These are phyloP conservation scores for Chloroclysta siterata DNA, from an alignment of 2,888 invertebrate genomes.

Conservation along the genomic window DNA sequence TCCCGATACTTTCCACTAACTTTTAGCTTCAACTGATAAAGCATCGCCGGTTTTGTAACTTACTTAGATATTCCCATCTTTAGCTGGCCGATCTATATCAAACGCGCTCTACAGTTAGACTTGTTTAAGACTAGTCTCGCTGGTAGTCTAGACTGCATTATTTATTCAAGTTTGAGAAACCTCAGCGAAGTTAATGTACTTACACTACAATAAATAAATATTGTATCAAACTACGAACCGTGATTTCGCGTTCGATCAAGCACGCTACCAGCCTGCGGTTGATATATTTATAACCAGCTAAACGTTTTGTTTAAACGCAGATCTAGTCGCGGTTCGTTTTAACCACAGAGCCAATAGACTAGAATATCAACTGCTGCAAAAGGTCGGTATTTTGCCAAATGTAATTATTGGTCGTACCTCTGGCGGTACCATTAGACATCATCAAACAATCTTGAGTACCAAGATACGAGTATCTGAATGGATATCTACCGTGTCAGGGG, in stretches of 20 bases:
- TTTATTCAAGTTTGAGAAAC: neutral
- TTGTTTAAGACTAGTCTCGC: neutral
- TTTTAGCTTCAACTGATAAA: neutral
- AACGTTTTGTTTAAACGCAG: neutral
- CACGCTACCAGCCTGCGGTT: neutral
- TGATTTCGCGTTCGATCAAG: neutral
- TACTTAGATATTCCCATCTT: neutral
- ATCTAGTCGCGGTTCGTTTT: neutral
- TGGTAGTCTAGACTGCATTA: neutral
- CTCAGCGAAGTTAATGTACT: neutral
- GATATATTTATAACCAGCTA: neutral
- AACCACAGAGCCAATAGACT: neutral
- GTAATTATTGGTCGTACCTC: too few relatives aligned
- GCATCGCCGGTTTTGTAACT: neutral
- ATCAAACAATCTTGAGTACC: too few relatives aligned
- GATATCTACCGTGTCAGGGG: too few relatives aligned
- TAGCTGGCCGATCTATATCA: neutral
- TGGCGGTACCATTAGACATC: too few relatives aligned
- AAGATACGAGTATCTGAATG: too few relatives aligned
- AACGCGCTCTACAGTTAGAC: too few relatives aligned
- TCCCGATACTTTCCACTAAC: neutral
- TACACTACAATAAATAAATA: neutral
- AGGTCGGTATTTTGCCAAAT: too few relatives aligned
- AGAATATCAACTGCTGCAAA: too few relatives aligned
- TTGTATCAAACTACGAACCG: neutral